phyloP scores from a whole-genome alignment of 2,888 invertebrate genomes.

The Timandra comae region DNA sequence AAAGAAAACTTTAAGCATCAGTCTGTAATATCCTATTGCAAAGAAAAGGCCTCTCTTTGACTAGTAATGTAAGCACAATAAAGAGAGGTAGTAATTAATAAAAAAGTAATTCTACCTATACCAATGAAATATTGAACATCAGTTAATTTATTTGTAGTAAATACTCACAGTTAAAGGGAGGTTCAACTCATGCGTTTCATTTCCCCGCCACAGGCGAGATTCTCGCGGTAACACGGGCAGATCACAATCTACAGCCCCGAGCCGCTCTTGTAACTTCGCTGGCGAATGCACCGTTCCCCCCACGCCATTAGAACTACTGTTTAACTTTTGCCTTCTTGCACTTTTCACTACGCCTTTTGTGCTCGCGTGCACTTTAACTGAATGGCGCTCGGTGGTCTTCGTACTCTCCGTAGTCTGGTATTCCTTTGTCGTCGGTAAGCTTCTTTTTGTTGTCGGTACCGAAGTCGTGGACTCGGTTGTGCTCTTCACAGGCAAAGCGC shows the following conservation, averaged over 20 bases:
- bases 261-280: constrained; percentile 78
- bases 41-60: too few relatives aligned
- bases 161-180: constrained; percentile 80
- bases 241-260: constrained; percentile 80
- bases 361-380: constrained; percentile 50
- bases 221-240: constrained; percentile 79
- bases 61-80: too few relatives aligned
- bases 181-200: constrained; percentile 82
- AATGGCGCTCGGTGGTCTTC: constrained; percentile 43
- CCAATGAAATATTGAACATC: too few relatives aligned
- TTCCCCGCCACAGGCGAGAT: constrained; percentile 82
- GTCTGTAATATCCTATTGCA: too few relatives aligned
- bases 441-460: constrained; percentile 55
- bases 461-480: constrained; percentile 43
- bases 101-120: too few relatives aligned
- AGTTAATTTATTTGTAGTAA: background rate
- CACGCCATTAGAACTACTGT: constrained; percentile 53
- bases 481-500: constrained; percentile 45
- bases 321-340: constrained; percentile 64
- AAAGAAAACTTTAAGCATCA: too few relatives aligned
- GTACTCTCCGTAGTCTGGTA: constrained; percentile 45
- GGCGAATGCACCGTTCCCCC: constrained; percentile 51
- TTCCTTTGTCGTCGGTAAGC: constrained; percentile 54
- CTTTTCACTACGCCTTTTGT: constrained; percentile 58
- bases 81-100: too few relatives aligned